Base-by-base conservation (phyloP, 2,113 vertebrate genomes). In the Verasper variegatus region DNA sequence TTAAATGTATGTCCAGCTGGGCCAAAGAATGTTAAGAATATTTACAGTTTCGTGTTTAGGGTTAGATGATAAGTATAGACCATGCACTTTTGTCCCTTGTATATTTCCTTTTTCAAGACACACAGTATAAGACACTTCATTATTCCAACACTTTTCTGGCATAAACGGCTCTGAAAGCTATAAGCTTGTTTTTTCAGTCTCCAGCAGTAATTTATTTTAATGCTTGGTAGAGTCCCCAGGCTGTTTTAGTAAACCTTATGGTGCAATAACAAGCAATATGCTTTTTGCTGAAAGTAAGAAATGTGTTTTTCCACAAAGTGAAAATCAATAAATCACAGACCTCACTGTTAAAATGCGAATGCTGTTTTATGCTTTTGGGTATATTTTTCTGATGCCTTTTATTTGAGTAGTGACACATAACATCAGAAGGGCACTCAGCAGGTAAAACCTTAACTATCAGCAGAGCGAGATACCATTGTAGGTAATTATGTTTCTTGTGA, bases 291-390 rank as follows among this genome's bases (percentile, higher is more conserved):
- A 20, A 26, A 27, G 56, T 27, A 24, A 57, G 23, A 57, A 8
- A 31, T 31, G 57, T 58, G 56, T 31, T 57, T 57, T 42, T n/a
- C 6, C 20, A 52, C 5, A 52, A 52, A 52, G 49, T 52, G 49
- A 52, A 55, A 55, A 55, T 55, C 54, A 55, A 23, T 56, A 23
- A 56, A 56, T 56, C 54, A 21, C 54, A 56, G 21, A 56, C 54
- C n/a, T 23, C 20, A 13, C 54, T n/a, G 54, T 56, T 21, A 37
- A 8, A 37, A 10, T 37, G 8, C 2, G 35, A 37, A 37, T 37
- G 35, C 35, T 37, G 35, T 37, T 37, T 9, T 9, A 37, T 27
- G 27, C 27, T 27, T 27, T 27, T 27, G 4, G 27, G 5, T 27
- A 27, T 27, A 27, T 4, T 27, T 4, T 27, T 1, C 27, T 27